phyloP scores from a whole-genome alignment of 1,140 invertebrate species.

The Drosophila kohkoa region DNA sequence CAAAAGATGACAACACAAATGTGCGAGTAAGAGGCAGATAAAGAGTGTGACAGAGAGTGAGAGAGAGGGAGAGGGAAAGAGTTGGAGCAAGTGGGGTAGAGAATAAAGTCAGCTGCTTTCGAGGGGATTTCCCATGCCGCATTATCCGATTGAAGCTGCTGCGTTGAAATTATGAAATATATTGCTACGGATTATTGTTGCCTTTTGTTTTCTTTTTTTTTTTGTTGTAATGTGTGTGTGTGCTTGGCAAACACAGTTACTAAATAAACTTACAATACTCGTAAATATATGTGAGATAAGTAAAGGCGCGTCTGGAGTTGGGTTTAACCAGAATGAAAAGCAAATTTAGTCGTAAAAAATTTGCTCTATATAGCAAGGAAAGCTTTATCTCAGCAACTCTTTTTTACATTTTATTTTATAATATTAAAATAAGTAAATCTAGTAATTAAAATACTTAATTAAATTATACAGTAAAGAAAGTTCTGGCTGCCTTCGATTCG shows the following conservation, averaged over 20 bases:
- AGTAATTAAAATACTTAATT: too few relatives aligned
- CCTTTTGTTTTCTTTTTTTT: constrained; percentile 16
- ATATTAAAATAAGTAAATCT: too few relatives aligned
- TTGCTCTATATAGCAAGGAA: too few relatives aligned
- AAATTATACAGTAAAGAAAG: too few relatives aligned
- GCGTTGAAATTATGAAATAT: constrained; percentile 32
- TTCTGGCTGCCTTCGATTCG: too few relatives aligned
- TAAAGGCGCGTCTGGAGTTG: constrained; percentile 4
- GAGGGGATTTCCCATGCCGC: constrained; percentile 34
- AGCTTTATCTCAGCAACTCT: too few relatives aligned
- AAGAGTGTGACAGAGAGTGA: background rate
- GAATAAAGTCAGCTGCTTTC: constrained; percentile 9
- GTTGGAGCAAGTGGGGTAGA: background rate
- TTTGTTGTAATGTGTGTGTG: constrained; percentile 8
- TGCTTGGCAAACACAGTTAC: constrained; percentile 25
- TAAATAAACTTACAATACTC: too few relatives aligned
- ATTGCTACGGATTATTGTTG: background rate
- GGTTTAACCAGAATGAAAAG: background rate
- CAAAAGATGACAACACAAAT: constrained; percentile 27
- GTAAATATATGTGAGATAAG: constrained; percentile 9
- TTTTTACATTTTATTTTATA: too few relatives aligned
- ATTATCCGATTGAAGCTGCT: constrained; percentile 38
- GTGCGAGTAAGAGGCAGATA: background rate
- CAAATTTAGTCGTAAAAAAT: too few relatives aligned
- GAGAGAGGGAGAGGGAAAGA: background rate